A percentile compares a stretch with the other conserved stretches of the same genome.
phyloP scores from a whole-genome alignment of 23 tunicate species.

The Trididemnum miniatum region DNA sequence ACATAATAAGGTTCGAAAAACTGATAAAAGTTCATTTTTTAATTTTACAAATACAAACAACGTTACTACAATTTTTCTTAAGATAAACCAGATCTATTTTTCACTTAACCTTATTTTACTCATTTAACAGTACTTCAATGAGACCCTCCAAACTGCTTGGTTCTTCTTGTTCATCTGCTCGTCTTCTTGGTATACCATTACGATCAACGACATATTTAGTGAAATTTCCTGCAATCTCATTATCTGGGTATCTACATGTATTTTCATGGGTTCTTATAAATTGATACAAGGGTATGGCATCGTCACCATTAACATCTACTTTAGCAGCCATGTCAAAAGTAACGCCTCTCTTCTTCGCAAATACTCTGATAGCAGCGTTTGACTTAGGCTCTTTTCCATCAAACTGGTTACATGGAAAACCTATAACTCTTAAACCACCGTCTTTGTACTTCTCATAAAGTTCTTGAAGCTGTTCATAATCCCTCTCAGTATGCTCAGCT shows the following conservation, averaged over 20 bases:
- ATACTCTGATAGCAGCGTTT: no score
- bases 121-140: no score
- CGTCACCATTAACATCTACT: constrained; percentile 66
- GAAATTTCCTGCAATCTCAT: constrained; percentile 62
- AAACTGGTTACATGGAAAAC: constrained; percentile 82
- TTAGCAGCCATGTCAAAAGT: no score
- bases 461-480: constrained; percentile 52
- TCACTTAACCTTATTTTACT: no score
- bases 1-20: no score
- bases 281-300: constrained; percentile 46
- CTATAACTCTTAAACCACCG: constrained; percentile 47
- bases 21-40: no score
- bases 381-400: constrained; percentile 64
- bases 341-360: no score
- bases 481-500: constrained; percentile 50
- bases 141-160: no score
- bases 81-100: no score
- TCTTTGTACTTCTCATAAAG: constrained; percentile 60
- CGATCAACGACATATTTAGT: constrained; percentile 49
- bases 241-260: constrained; percentile 36
- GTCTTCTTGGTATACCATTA: constrained; percentile 43
- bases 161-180: no score
- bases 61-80: no score
- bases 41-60: no score
- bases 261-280: constrained; percentile 50